phyloP scores from a whole-genome alignment of 2,797 vertebrate genomes.

The Sternarchorhynchus goeldii region DNA sequence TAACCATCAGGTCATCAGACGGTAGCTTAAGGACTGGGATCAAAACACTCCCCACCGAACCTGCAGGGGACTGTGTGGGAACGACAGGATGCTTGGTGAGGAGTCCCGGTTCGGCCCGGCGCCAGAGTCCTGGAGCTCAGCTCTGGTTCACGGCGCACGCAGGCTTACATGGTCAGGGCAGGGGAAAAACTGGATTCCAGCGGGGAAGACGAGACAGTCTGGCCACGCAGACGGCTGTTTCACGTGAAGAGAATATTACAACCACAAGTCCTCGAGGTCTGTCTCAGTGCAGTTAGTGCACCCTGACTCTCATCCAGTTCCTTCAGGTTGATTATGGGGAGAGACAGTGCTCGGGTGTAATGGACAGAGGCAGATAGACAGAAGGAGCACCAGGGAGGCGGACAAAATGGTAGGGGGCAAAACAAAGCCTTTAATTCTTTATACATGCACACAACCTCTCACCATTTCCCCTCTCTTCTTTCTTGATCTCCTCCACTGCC shows the following conservation, averaged over 20 bases:
- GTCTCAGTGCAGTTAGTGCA: slow-evolving; percentile 16
- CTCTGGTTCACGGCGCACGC: neutral
- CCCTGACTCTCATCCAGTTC: neutral
- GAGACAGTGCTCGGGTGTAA: neutral
- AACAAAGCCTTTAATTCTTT: too few relatives aligned
- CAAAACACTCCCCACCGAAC: slow-evolving; percentile 6
- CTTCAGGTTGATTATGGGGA: neutral
- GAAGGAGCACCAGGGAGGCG: neutral
- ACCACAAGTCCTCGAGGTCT: slow-evolving; percentile 38
- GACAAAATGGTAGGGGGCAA: too few relatives aligned
- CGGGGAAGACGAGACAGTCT: slow-evolving; percentile 10
- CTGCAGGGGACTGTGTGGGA: slow-evolving; percentile 1
- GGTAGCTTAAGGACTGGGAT: neutral
- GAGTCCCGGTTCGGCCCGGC: neutral
- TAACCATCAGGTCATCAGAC: neutral
- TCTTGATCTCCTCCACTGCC: neutral
- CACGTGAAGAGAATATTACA: slow-evolving; percentile 52
- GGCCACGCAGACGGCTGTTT: slow-evolving; percentile 46
- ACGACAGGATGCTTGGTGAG: neutral
- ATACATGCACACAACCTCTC: neutral
- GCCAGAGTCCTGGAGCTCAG: neutral
- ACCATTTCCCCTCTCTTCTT: neutral
- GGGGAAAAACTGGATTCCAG: slow-evolving; percentile 33
- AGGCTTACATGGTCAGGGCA: neutral
- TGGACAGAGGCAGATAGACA: neutral